Evolutionary conservation across 2,113 vertebrate species (phyloP).

Genomic region (Macaca mulatta): DNA sequence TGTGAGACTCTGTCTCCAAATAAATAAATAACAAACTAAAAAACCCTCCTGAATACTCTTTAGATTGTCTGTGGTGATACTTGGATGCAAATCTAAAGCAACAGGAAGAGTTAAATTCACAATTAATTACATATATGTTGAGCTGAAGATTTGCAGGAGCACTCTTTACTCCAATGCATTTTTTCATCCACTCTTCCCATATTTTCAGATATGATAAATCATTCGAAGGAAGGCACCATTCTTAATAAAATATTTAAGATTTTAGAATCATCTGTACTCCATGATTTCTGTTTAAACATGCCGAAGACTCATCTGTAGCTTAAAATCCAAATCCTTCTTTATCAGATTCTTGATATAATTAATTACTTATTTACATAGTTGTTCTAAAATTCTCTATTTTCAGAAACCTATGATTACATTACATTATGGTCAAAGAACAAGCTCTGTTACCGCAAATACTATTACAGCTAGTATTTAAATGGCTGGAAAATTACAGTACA

Average conservation of each 20-base stretch:
- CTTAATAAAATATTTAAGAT: neutral
- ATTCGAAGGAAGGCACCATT: neutral
- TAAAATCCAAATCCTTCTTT: neutral
- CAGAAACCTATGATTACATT: neutral
- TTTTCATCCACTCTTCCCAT: neutral
- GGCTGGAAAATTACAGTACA: neutral
- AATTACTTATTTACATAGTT: neutral
- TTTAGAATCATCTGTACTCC: neutral
- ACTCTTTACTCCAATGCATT: neutral
- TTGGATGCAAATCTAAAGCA: neutral
- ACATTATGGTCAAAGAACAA: neutral
- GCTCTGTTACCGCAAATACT: neutral
- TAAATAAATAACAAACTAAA: too few species aligned
- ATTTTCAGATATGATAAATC: neutral
- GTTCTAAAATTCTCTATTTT: neutral
- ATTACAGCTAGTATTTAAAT: constrained; percentile 14
- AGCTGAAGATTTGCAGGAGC: neutral
- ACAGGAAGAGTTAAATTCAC: neutral
- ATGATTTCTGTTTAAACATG: neutral
- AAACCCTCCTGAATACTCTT: neutral
- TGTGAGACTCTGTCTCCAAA: too few species aligned
- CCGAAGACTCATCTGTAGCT: neutral
- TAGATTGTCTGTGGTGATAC: neutral
- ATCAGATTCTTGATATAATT: constrained; percentile 3
- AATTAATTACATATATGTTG: neutral